Evolutionary conservation across 1,140 invertebrate species (phyloP).

Genomic region (Microvelia longipes): DNA sequence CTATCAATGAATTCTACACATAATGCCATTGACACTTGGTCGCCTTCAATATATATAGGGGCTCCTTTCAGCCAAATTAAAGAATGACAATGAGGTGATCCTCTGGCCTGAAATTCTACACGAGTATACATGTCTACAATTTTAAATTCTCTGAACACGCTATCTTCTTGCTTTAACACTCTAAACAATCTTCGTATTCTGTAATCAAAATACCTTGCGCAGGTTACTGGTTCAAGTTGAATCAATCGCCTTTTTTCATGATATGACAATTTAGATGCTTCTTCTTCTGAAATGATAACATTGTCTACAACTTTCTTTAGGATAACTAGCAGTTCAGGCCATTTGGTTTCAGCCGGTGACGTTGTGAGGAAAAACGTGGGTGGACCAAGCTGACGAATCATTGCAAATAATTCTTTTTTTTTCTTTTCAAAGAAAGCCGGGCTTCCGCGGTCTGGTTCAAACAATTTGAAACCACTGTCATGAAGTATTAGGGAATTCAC

Average conservation of each 20-base stretch:
- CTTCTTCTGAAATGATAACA: background rate
- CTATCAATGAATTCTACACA: background rate
- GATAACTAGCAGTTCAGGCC: background rate
- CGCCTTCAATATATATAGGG: background rate
- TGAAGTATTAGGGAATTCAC: background rate
- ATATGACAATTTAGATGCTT: background rate
- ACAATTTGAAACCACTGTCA: background rate
- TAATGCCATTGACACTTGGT: background rate
- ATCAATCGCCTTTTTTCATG: background rate
- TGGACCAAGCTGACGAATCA: background rate
- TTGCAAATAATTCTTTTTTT: background rate
- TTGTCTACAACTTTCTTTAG: background rate
- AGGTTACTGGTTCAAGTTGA: background rate
- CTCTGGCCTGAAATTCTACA: background rate
- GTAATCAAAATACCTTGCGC: background rate
- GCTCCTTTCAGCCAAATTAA: background rate
- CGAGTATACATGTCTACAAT: background rate
- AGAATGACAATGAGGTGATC: background rate
- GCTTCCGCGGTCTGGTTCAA: background rate
- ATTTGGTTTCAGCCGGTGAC: background rate
- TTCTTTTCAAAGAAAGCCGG: background rate
- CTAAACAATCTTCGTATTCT: background rate
- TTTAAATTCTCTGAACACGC: background rate
- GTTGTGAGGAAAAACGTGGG: background rate
- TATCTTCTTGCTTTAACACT: background rate